phyloP scores from a whole-genome alignment of 2,888 invertebrate genomes.

The Macaria liturata region DNA sequence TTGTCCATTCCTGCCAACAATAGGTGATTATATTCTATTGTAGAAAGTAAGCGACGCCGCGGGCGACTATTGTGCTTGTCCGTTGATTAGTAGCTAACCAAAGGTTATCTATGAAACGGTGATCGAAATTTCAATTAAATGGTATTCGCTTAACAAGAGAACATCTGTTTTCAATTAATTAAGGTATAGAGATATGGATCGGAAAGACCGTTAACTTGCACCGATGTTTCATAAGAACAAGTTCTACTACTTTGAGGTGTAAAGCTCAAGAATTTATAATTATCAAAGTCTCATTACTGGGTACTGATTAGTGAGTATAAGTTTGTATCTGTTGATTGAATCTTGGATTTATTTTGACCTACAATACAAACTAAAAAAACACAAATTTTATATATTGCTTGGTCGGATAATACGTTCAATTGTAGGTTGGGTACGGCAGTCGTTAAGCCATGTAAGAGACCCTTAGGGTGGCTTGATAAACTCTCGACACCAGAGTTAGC shows the following conservation, averaged over 20 bases:
- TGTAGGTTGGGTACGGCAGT: no score
- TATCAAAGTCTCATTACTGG: no score
- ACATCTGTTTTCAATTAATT: constrained; percentile 81
- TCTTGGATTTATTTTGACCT: no score
- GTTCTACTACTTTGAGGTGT: not conserved
- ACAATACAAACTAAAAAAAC: no score
- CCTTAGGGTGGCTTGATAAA: no score
- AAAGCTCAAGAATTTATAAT: no score
- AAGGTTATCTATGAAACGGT: constrained; percentile 56
- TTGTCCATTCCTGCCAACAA: constrained; percentile 73
- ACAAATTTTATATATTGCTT: no score
- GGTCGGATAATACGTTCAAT: no score
- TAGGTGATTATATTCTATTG: constrained; percentile 75
- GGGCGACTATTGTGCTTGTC: constrained; percentile 74
- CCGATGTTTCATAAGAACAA: constrained; percentile 36
- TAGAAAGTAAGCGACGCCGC: constrained; percentile 72
- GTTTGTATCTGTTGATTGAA: no score
- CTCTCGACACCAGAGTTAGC: no score
- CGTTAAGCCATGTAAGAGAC: no score
- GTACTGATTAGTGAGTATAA: no score
- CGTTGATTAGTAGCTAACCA: constrained; percentile 48
- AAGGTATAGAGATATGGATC: constrained; percentile 51
- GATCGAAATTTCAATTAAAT: constrained; percentile 74
- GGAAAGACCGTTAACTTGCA: constrained; percentile 47
- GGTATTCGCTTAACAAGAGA: constrained; percentile 73